These are phyloP conservation scores for Danaus plexippus DNA, from an alignment of 1,140 invertebrate species.

Conservation along the genomic window DNA sequence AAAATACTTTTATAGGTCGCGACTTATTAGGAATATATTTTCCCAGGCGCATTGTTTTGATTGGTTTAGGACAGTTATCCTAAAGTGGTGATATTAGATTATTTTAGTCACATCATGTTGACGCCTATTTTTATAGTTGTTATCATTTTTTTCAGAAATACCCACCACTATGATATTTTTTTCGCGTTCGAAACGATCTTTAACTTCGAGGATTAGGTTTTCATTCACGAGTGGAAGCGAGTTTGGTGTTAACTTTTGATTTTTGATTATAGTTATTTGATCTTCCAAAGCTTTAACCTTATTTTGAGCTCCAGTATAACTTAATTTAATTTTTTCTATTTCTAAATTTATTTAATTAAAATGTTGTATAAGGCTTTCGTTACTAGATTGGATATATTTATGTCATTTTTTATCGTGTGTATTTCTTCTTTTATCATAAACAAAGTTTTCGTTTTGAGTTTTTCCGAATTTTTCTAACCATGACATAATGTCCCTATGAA, in stretches of 20 bases:
- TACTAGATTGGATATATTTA: neutral
- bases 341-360: neutral
- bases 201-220: neutral
- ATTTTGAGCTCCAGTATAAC: too few species aligned
- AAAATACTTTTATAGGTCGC: constrained; percentile 20
- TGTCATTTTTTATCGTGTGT: neutral
- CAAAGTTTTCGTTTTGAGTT: neutral
- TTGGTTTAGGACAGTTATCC: constrained; percentile 19
- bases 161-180: constrained; percentile 5
- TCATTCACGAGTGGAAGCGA: neutral
- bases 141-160: constrained; percentile 1
- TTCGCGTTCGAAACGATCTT: neutral
- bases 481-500: neutral
- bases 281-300: too few species aligned
- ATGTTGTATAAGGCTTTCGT: neutral
- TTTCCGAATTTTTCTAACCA: neutral
- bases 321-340: neutral
- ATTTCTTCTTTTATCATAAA: neutral
- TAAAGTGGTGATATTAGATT: too few species aligned
- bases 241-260: too few species aligned
- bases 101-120: constrained; percentile 1
- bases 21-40: constrained; percentile 23
- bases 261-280: neutral
- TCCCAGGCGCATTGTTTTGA: constrained; percentile 20
- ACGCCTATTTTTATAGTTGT: neutral